These are phyloP conservation scores for Pogonocherus hispidulus DNA, from an alignment of 2,888 invertebrate genomes.

Conservation along the genomic window DNA sequence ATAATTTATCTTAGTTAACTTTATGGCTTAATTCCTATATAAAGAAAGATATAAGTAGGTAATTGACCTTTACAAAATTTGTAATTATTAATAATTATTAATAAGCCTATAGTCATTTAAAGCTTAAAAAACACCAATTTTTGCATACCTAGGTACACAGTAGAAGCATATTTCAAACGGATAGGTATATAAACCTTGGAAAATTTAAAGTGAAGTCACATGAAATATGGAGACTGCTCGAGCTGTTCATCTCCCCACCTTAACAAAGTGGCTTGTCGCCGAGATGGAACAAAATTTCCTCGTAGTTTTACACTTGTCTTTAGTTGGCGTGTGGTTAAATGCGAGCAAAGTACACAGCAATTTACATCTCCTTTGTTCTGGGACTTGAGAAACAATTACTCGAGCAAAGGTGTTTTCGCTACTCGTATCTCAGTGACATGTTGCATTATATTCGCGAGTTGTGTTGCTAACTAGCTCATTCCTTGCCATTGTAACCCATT, in stretches of 20 bases:
- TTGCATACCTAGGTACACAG: too few relatives aligned
- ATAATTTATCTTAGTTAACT: too few relatives aligned
- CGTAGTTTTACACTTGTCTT: slow-evolving; percentile 38
- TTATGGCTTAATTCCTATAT: too few relatives aligned
- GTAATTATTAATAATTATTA: too few relatives aligned
- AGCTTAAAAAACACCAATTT: too few relatives aligned
- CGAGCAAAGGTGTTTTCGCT: slow-evolving; percentile 53
- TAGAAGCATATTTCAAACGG: too few relatives aligned
- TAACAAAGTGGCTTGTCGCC: slow-evolving; percentile 10
- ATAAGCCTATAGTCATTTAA: too few relatives aligned
- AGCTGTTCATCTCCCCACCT: slow-evolving; percentile 11
- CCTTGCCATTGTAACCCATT: slow-evolving; percentile 65
- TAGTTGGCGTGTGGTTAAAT: slow-evolving; percentile 55
- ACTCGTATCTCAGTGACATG: slow-evolving; percentile 56
- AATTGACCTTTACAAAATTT: too few relatives aligned
- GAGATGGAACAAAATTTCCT: slow-evolving; percentile 35
- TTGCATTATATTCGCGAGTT: slow-evolving; percentile 56
- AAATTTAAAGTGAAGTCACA: background rate
- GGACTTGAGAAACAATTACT: slow-evolving; percentile 54
- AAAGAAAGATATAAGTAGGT: too few relatives aligned
- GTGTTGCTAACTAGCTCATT: slow-evolving; percentile 63
- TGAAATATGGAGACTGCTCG: slow-evolving; percentile 4
- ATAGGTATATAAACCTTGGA: too few relatives aligned
- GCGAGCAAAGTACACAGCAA: slow-evolving; percentile 49
- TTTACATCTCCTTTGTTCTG: slow-evolving; percentile 54